Evolutionary conservation across 2,797 vertebrate species (phyloP).

Genomic region (Anolis apletophallus): DNA sequence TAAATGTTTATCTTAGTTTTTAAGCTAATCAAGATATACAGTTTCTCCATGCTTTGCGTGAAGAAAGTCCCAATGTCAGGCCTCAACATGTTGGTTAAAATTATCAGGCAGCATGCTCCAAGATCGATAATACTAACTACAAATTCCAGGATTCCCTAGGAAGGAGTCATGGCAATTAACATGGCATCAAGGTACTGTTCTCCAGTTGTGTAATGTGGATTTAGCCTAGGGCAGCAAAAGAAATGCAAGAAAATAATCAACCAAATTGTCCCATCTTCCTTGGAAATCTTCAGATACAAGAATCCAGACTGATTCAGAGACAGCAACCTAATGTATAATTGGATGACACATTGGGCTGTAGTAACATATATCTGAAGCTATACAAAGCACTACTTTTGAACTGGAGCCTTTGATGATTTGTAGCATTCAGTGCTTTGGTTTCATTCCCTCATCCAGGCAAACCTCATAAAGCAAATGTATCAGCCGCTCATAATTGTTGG

Average conservation of each 20-base stretch:
- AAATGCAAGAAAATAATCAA: neutral
- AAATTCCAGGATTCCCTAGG: neutral
- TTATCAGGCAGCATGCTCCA: neutral
- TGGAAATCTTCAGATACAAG: neutral
- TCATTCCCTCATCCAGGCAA: neutral
- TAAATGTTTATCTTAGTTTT: neutral
- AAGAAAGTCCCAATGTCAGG: neutral
- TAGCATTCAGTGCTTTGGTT: neutral
- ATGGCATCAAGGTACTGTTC: no score
- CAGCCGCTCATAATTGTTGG: neutral
- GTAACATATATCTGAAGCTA: slow-evolving; percentile 8
- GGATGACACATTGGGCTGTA: neutral
- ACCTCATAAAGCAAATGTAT: slow-evolving; percentile 30
- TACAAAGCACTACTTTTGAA: neutral
- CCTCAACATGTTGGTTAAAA: neutral
- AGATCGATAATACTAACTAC: neutral
- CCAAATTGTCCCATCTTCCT: neutral
- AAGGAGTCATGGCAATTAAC: no score
- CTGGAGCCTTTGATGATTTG: neutral
- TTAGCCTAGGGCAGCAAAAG: neutral
- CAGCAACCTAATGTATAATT: neutral
- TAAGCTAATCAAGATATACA: neutral
- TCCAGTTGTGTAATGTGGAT: no score
- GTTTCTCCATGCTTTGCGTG: neutral
- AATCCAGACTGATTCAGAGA: neutral